These are phyloP conservation scores for Parazoanthus darwini DNA, from an alignment of 92 coral and sea anemone genomes.

Conservation along the genomic window DNA sequence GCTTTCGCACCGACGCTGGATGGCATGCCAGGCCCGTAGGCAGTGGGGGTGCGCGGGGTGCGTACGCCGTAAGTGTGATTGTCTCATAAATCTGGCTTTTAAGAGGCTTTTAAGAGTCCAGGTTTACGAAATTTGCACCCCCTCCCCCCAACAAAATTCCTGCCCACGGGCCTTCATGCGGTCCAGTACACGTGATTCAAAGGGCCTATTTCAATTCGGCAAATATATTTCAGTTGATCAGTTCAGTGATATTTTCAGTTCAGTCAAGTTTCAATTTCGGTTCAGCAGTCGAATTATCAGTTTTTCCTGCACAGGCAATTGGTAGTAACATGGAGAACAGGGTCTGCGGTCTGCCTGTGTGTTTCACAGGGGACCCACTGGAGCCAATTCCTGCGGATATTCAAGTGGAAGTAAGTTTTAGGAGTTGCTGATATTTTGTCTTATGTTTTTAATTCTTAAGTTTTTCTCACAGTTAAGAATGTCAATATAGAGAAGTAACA, in stretches of 20 bases:
- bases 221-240: no score
- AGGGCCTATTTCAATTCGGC: no score
- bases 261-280: not conserved
- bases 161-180: no score
- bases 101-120: no score
- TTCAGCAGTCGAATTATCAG: not conserved
- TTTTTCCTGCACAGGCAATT: not conserved
- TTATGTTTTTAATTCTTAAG: not conserved
- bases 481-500: not conserved
- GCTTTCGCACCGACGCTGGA: no score
- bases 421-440: not conserved
- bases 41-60: no score
- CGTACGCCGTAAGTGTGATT: no score
- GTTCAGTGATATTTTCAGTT: not conserved
- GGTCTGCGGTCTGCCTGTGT: conserved; percentile 11
- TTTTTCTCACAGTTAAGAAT: not conserved
- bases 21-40: no score
- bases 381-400: not conserved
- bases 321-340: conserved; percentile 11
- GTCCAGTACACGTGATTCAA: no score
- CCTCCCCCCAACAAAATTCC: no score
- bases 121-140: no score
- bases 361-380: conserved; percentile 23
- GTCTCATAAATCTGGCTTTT: no score
- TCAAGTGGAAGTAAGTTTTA: not conserved